A percentile compares a stretch with the other conserved stretches of the same genome.
These are phyloP conservation scores for Oxystoma pomonae DNA, from an alignment of 2,888 invertebrate genomes.

Conservation along the genomic window DNA sequence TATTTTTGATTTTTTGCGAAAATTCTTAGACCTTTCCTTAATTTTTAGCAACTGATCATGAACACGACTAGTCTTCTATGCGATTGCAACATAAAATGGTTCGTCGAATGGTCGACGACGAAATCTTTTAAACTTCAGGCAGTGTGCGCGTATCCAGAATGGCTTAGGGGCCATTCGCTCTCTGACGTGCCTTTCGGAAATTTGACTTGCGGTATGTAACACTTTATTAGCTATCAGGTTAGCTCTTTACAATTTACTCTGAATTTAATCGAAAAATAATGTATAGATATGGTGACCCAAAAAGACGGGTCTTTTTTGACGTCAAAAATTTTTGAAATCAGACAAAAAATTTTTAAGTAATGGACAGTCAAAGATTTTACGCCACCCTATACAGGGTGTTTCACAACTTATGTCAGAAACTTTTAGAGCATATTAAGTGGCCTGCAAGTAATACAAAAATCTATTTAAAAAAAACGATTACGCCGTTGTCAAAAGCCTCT, in stretches of 20 bases:
- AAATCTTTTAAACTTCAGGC: constrained; percentile 56
- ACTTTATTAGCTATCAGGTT: neutral
- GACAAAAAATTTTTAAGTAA: too few species aligned
- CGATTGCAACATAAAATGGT: constrained; percentile 86
- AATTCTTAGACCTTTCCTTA: neutral
- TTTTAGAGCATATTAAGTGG: too few species aligned
- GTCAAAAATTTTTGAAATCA: too few species aligned
- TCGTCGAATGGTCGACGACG: constrained; percentile 72
- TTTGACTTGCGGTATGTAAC: constrained; percentile 59
- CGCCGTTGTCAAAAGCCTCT: too few species aligned
- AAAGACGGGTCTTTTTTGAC: too few species aligned
- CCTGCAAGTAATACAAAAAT: too few species aligned
- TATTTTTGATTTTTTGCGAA: neutral
- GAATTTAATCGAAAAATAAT: too few species aligned
- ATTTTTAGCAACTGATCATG: constrained; percentile 52
- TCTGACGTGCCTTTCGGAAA: constrained; percentile 63
- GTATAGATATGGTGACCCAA: too few species aligned
- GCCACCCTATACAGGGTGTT: too few species aligned
- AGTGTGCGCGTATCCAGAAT: constrained; percentile 79
- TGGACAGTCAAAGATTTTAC: too few species aligned
- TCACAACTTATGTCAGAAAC: too few species aligned
- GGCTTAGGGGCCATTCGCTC: constrained; percentile 66
- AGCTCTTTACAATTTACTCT: constrained; percentile 4
- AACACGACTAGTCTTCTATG: constrained; percentile 77
- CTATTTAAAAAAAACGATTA: too few species aligned